These are phyloP conservation scores for Lycopodina hypogea DNA, from an alignment of 37 sponge, comb jelly and placozoan species.

Conservation along the genomic window DNA sequence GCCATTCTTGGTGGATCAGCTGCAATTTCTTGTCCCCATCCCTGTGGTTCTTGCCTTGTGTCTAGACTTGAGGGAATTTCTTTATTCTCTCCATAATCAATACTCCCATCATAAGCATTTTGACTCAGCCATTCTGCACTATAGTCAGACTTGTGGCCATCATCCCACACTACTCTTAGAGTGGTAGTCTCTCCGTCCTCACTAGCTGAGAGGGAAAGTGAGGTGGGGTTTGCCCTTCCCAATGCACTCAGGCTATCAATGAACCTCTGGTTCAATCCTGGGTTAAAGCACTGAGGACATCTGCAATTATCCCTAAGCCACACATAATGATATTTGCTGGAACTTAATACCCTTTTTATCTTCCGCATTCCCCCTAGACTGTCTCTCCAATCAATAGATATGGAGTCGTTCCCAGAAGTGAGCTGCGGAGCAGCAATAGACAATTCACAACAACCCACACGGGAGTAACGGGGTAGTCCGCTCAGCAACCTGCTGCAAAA, in stretches of 20 bases:
- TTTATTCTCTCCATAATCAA: not conserved
- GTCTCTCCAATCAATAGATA: no score
- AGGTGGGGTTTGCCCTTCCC: constrained; percentile 3
- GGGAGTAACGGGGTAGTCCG: no score
- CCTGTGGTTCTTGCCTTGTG: not conserved
- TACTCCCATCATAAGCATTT: not conserved
- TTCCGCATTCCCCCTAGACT: no score
- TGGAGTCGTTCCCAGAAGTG: no score
- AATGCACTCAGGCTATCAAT: constrained; percentile 12
- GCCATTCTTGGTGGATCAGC: constrained; percentile 10
- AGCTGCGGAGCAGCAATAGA: no score
- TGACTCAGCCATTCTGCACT: not conserved
- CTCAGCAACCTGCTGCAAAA: no score
- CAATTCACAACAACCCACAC: no score
- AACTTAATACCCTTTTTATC: no score
- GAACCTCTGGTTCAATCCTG: constrained; percentile 21
- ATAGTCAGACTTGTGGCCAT: not conserved
- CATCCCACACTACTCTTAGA: no score
- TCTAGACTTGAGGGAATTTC: not conserved
- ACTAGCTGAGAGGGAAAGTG: not conserved
- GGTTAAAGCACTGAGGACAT: constrained; percentile 30
- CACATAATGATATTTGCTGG: constrained; percentile 22
- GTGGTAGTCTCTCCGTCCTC: not conserved
- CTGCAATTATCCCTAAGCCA: constrained; percentile 46
- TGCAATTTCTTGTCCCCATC: constrained; percentile 3